Evolutionary conservation across 2,113 vertebrate genomes (phyloP).

Genomic region (Spea multiplicata): DNA sequence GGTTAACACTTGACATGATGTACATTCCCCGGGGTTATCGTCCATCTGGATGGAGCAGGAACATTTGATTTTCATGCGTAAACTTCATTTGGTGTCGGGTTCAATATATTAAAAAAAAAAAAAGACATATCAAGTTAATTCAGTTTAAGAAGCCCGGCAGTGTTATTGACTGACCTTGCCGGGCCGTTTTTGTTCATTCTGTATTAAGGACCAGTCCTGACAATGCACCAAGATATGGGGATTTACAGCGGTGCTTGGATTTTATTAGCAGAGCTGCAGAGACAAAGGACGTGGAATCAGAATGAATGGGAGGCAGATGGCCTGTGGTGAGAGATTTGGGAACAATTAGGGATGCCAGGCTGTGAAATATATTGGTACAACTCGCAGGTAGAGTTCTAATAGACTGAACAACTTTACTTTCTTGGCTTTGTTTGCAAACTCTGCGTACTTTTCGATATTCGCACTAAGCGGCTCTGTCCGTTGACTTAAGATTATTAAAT

Average conservation of each 20-base stretch:
- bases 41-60: slow-evolving; percentile 18
- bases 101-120: neutral
- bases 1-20: slow-evolving; percentile 8
- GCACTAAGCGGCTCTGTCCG: too few species aligned
- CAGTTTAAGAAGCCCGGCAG: neutral
- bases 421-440: neutral
- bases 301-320: slow-evolving; percentile 59
- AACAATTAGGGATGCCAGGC: slow-evolving; percentile 57
- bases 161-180: slow-evolving; percentile 22
- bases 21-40: neutral
- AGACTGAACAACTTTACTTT: slow-evolving; percentile 19
- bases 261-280: slow-evolving; percentile 58
- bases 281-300: slow-evolving; percentile 56
- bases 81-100: slow-evolving; percentile 1
- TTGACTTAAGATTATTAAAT: too few species aligned
- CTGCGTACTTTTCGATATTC: neutral
- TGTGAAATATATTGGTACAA: slow-evolving; percentile 18
- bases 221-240: slow-evolving; percentile 42
- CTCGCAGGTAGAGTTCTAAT: slow-evolving; percentile 22
- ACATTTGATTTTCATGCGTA: neutral
- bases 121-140: neutral
- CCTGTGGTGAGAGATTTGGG: slow-evolving; percentile 57
- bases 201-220: slow-evolving; percentile 46
- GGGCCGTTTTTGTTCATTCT: neutral
- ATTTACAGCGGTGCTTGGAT: slow-evolving; percentile 55